Percentiles rank a stretch among this genome's conserved stretches.
These are phyloP conservation scores for Eilema sororculum DNA, from an alignment of 2,888 invertebrate species.

Conservation along the genomic window DNA sequence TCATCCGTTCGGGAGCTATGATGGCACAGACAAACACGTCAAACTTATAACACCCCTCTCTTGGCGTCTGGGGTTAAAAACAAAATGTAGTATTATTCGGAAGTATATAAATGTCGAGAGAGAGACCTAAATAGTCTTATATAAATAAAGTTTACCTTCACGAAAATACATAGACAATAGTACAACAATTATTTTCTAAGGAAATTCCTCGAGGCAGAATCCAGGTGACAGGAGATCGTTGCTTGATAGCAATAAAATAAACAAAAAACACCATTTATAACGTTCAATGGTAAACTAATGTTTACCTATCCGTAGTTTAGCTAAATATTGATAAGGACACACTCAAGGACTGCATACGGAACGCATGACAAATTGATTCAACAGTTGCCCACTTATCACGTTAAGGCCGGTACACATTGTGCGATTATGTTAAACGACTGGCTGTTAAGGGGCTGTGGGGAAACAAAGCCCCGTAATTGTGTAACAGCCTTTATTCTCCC, in stretches of 20 bases:
- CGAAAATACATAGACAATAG: no score
- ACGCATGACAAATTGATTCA: slow-evolving; percentile 67
- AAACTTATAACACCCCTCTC: no score
- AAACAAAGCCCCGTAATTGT: slow-evolving; percentile 16
- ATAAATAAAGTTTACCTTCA: no score
- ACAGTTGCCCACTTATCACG: slow-evolving; percentile 45
- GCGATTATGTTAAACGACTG: slow-evolving; percentile 19
- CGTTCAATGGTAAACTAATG: slow-evolving; percentile 22
- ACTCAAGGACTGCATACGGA: slow-evolving; percentile 59
- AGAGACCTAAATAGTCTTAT: no score
- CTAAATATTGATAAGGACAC: slow-evolving; percentile 56
- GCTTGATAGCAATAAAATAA: not conserved
- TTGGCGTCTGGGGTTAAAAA: no score
- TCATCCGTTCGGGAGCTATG: no score
- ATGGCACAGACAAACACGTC: no score
- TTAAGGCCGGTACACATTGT: slow-evolving; percentile 32
- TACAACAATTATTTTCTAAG: not conserved
- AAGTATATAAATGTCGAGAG: no score
- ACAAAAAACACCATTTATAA: slow-evolving; percentile 10
- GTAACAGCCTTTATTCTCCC: slow-evolving; percentile 11
- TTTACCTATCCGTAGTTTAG: slow-evolving; percentile 52
- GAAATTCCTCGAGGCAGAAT: not conserved
- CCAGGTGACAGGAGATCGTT: not conserved
- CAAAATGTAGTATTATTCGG: no score
- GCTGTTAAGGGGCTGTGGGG: slow-evolving; percentile 10